phyloP scores from a whole-genome alignment of 2,113 vertebrate genomes.

The Phaethon lepturus region DNA sequence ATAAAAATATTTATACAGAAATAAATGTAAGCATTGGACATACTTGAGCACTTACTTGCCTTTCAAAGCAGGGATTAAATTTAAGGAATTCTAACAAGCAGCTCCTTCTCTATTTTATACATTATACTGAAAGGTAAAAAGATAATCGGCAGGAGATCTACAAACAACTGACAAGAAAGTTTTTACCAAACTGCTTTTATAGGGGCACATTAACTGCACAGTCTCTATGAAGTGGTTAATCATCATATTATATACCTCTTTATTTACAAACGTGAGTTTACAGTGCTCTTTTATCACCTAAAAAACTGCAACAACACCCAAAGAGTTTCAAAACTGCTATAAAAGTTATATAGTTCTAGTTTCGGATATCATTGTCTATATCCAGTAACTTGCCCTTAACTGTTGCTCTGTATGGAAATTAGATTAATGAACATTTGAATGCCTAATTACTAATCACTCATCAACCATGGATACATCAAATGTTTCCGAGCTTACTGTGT shows the following conservation, averaged over 20 bases:
- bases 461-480: background rate
- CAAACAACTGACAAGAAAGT: slow-evolving; percentile 15
- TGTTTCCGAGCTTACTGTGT: background rate
- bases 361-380: background rate
- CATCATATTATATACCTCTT: background rate
- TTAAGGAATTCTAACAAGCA: background rate
- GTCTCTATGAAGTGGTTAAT: background rate
- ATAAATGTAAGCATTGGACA: background rate
- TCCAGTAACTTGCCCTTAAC: slow-evolving; percentile 19
- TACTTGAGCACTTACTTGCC: background rate
- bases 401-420: slow-evolving; percentile 14
- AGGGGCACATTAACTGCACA: background rate
- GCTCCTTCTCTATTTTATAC: background rate
- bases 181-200: background rate
- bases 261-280: slow-evolving; percentile 40
- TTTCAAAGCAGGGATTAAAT: background rate
- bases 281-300: background rate
- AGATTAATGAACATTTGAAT: slow-evolving; percentile 34
- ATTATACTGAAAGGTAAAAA: background rate
- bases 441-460: slow-evolving; percentile 52
- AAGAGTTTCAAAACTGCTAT: background rate
- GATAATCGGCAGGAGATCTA: background rate
- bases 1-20: background rate
- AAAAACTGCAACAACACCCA: slow-evolving; percentile 24
- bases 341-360: background rate